Evolutionary conservation across 2,888 invertebrate species (phyloP), one percentile per base, ranked within the genome.

Genomic region (Coelopa pilipes): DNA sequence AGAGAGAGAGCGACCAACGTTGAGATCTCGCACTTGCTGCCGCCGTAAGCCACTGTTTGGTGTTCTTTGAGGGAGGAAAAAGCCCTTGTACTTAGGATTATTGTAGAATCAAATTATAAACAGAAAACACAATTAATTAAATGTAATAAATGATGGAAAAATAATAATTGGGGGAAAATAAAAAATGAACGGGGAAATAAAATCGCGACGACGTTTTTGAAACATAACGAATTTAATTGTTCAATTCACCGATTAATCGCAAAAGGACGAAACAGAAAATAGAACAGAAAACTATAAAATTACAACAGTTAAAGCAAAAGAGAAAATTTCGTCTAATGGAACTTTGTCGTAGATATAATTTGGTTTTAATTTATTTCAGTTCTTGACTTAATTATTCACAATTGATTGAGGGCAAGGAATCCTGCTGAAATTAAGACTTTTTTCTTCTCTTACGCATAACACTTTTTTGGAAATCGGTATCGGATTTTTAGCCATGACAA

Each of bases 1-100:
- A 73, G 70, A 76, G 75, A 59, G 77, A 77, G 66, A 79, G 74
- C 79, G 80, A 81, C 81, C 81, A 78, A 80, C 79, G 81, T 78
- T 80, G 79, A 68, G 74, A 76, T 75, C 76, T 76, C 76, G 78
- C 80, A 73, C 66, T 76, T 65, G 72, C 76, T 74, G 72, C 74
- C 69, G 66, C 68, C 75, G 72, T 73, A 71, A 73, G 74, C 72
- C 76, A 76, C 75, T 77, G 75, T 76, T 70, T 60, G 0, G 21
- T 13, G 24, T 59, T 59, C 21, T 59, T 59, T 59, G 45, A 34
- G 34, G 34, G 34, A 34, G 34, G 34, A 73, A 74, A 72, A 63
- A 70, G 45, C 73, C 60, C 59, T 67, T 70, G 21, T 53, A 17
- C 24, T 67, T 24, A 60, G 45, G 67, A 47, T 63, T 49, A 62